Conservation (phyloP, 2,888 invertebrate species). For the Phengaris arion region DNA sequence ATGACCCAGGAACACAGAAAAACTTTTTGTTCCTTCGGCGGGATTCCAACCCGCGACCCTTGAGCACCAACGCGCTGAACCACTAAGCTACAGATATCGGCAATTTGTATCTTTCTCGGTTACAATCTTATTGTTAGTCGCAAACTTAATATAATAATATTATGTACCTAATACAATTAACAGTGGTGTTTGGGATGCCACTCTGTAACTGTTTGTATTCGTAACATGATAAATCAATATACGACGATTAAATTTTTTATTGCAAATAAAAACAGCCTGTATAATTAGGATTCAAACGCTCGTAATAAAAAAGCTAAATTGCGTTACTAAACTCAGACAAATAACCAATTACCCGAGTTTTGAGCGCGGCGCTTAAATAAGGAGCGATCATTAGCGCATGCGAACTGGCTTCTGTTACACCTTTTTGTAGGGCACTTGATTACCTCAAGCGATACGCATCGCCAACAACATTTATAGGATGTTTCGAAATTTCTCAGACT, state of each 20-base stretch:
- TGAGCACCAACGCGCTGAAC: no score
- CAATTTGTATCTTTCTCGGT: no score
- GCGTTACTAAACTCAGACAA: conserved; percentile 52
- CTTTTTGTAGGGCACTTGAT: conserved; percentile 68
- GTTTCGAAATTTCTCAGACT: conserved; percentile 38
- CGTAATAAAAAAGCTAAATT: conserved; percentile 21
- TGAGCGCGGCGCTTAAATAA: conserved; percentile 56
- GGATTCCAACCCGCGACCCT: no score
- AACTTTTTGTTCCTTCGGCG: no score
- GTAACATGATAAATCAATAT: neutral
- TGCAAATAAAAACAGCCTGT: neutral
- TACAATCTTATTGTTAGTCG: no score
- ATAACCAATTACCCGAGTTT: conserved; percentile 59
- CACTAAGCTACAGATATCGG: no score
- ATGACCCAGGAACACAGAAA: no score
- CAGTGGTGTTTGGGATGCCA: no score
- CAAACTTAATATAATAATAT: no score
- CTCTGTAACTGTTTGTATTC: no score
- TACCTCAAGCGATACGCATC: conserved; percentile 64
- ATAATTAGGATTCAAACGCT: conserved; percentile 1
- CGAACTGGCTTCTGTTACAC: conserved; percentile 72
- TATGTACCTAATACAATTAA: no score
- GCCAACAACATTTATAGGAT: conserved; percentile 53
- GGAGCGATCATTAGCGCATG: conserved; percentile 66
- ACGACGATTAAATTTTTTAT: neutral